Base-by-base conservation (phyloP, 2,113 vertebrate genomes). In the Galemys pyrenaicus region DNA sequence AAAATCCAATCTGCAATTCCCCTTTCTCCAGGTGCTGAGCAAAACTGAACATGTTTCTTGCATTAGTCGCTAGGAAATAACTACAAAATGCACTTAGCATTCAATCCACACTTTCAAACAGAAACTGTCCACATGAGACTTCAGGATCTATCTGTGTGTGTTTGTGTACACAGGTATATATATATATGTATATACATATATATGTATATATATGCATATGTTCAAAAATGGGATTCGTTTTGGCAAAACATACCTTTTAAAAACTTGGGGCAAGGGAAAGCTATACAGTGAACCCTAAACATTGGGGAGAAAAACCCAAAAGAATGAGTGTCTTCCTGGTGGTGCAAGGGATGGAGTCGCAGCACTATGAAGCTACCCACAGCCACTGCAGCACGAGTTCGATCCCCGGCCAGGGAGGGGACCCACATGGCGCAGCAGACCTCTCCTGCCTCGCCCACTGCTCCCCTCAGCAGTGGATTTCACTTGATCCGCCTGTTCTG, bases 221-320 rank as follows among this genome's bases (percentile, higher is more conserved):
- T 24, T 91, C 10, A 68, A 70, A 93, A 75, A 75, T 37, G 41
- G 24, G 22, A 93, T 74, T 9, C 20, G 13, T 30, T 41, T 60
- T 46, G 37, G 56, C 30, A 80, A 95, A 93, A 89, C 1, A 15
- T 32, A 30, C n/a, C 60, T 95, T 87, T 60, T 28, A 54, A 87
- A 89, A 84, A 73, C 32, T 26, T 58, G 49, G 19, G 13, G 7
- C 15, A 2, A 95, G 30, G 16, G 11, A 9, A 78, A 73, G 75
- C 86, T 20, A 84, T 20, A 84, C 15, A 86, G 22, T 24, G 19
- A 91, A n/a, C 15, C 7, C 15, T 51, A 56, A 51, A 30, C 15
- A 67, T 7, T 49, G 49, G 41, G 13, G 51, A 35, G 6, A 32
- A 13, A 35, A 67, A 32, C 51, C 26, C 32, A 30, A 83, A 95